Evolutionary conservation across 1,140 invertebrate species (phyloP).

Genomic region (Asobara japonica): DNA sequence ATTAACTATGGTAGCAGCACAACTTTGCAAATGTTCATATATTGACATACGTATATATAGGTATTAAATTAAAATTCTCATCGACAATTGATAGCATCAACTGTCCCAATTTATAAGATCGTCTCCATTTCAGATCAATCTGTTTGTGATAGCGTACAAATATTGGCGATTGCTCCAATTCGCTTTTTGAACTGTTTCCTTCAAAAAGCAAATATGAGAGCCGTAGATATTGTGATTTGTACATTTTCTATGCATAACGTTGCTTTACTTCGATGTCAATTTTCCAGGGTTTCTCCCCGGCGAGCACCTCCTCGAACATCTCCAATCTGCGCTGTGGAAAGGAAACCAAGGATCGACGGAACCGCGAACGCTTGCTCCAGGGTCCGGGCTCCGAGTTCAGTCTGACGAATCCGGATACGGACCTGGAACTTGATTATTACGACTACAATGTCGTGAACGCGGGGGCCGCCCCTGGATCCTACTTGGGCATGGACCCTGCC

Average conservation of each 20-base stretch:
- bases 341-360: slow-evolving; percentile 80
- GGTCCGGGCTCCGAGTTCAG: slow-evolving; percentile 81
- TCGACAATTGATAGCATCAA: too few species aligned
- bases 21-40: too few species aligned
- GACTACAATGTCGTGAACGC: slow-evolving; percentile 87
- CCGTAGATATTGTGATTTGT: too few species aligned
- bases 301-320: slow-evolving; percentile 71
- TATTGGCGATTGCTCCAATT: too few species aligned
- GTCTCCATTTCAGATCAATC: too few species aligned
- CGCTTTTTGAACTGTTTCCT: too few species aligned
- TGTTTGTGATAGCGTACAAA: too few species aligned
- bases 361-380: slow-evolving; percentile 74
- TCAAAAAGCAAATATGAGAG: too few species aligned
- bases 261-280: background rate
- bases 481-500: slow-evolving; percentile 86
- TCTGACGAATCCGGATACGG: slow-evolving; percentile 75
- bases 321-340: slow-evolving; percentile 66
- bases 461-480: slow-evolving; percentile 82
- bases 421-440: slow-evolving; percentile 88
- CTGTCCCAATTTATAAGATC: too few species aligned
- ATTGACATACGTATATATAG: too few species aligned
- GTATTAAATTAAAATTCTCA: too few species aligned
- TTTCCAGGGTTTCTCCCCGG: slow-evolving; percentile 75
- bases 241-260: background rate
- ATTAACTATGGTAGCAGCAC: too few species aligned